Evolutionary conservation across 2,888 invertebrate species (phyloP).

Genomic region (Heteropelma amictum): DNA sequence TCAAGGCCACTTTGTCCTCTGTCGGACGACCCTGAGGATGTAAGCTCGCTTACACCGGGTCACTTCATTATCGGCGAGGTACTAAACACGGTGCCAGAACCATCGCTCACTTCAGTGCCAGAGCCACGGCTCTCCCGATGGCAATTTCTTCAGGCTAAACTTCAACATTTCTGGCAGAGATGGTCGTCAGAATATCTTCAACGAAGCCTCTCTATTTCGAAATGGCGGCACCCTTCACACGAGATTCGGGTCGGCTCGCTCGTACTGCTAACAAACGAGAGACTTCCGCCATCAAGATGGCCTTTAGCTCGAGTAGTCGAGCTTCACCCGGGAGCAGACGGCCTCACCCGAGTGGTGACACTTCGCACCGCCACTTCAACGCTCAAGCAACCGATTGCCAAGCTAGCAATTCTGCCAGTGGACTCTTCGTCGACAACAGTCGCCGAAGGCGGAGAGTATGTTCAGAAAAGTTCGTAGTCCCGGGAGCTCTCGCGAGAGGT

Average conservation of each 20-base stretch:
- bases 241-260: neutral
- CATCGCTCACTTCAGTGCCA: neutral
- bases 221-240: neutral
- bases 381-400: neutral
- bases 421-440: too few relatives aligned
- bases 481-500: too few relatives aligned
- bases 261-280: too few relatives aligned
- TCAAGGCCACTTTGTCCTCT: too few relatives aligned
- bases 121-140: neutral
- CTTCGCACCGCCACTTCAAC: neutral
- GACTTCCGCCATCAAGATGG: too few relatives aligned
- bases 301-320: too few relatives aligned
- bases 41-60: too few relatives aligned
- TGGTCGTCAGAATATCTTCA: slow-evolving; percentile 3
- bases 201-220: neutral
- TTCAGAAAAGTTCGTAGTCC: too few relatives aligned
- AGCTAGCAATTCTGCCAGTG: neutral
- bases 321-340: too few relatives aligned
- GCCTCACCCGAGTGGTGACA: neutral
- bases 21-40: too few relatives aligned
- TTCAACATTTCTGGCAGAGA: neutral
- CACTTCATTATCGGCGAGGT: too few relatives aligned
- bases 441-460: too few relatives aligned
- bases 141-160: neutral
- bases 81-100: neutral